Base-by-base conservation (phyloP, 2,113 vertebrate genomes). In the Xenopus laevis region DNA sequence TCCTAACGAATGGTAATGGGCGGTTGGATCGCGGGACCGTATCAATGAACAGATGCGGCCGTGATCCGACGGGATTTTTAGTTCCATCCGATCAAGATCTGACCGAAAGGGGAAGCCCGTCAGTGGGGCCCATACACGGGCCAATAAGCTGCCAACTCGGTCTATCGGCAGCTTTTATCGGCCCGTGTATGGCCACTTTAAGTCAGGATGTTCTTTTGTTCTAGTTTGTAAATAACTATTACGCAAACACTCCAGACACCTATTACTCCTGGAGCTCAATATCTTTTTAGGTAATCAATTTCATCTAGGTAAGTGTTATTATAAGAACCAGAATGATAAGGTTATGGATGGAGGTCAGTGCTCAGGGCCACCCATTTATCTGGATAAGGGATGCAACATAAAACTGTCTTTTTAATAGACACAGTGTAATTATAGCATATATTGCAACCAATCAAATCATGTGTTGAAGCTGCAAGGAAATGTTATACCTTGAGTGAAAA, bases 301-400 rank as follows among this genome's bases (percentile, higher is more conserved):
- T 70, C 50, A 76, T 76, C 47, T 70, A 5, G 13, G 58, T 62
- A 68, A 75, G 73, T 64, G 74, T 70, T 76, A 76, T 76, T 33
- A 47, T 76, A 64, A 64, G 66, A 55, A 59, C 33, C 59, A 23
- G 74, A 27, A 62, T 52, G 47, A 57, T 76, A 70, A 76, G 74
- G 73, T 75, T 68, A 75, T 27, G 15, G 60, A 76, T 70, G 67
- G 74, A 76, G 74, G 74, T 70, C 74, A 70, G 12, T 57, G 66
- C 74, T 76, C 74, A 70, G 74, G 74, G 59, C 64, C 67, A 46
- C 53, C 66, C 74, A 76, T 76, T 76, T 76, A 69, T 76, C 74
- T 76, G 60, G 67, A 63, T 70, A 76, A 69, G 18, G 66, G 69
- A 76, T 76, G 45, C 64, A 57, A 68, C 74, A 76, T 76, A 70